phyloP scores from a whole-genome alignment of 2,797 vertebrate genomes.

The Xenentodon cancila region DNA sequence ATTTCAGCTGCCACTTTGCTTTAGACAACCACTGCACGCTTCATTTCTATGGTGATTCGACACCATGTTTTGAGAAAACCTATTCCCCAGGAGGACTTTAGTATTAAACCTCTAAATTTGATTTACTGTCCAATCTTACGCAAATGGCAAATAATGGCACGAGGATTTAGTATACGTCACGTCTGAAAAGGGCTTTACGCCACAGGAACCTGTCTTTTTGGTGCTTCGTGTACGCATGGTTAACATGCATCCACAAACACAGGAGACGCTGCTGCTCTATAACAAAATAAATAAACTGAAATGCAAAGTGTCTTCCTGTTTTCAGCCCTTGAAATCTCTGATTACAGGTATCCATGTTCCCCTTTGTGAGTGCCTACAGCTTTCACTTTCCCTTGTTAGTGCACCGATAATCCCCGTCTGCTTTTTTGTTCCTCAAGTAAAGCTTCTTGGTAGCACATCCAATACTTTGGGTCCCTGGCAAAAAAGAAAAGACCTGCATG shows the following conservation, averaged over 20 bases:
- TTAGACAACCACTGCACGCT: neutral
- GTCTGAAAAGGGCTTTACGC: conserved; percentile 1
- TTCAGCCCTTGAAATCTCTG: neutral
- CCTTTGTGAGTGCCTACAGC: conserved; percentile 7
- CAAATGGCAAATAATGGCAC: no score
- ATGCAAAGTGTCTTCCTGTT: conserved; percentile 4
- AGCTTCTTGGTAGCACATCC: conserved; percentile 21
- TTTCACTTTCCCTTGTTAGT: conserved; percentile 39
- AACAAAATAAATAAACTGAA: conserved; percentile 1
- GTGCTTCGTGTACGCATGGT: neutral
- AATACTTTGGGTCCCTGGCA: conserved; percentile 25
- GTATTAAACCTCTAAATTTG: neutral
- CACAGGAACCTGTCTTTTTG: neutral
- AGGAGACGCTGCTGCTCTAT: conserved; percentile 2
- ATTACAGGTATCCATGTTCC: conserved; percentile 23
- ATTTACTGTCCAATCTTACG: neutral
- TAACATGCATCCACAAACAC: conserved; percentile 3
- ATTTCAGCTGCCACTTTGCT: neutral
- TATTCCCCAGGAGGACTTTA: neutral
- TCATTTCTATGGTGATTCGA: neutral
- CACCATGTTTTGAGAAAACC: neutral
- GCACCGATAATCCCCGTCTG: conserved; percentile 13
- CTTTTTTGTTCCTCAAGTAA: conserved; percentile 16
- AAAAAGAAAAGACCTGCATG: conserved; percentile 34
- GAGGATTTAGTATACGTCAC: neutral